A percentile compares a stretch with the other conserved stretches of the same genome.
Evolutionary conservation across 2,797 vertebrate genomes (phyloP).

Genomic region (Melanotaenia pygmaea): DNA sequence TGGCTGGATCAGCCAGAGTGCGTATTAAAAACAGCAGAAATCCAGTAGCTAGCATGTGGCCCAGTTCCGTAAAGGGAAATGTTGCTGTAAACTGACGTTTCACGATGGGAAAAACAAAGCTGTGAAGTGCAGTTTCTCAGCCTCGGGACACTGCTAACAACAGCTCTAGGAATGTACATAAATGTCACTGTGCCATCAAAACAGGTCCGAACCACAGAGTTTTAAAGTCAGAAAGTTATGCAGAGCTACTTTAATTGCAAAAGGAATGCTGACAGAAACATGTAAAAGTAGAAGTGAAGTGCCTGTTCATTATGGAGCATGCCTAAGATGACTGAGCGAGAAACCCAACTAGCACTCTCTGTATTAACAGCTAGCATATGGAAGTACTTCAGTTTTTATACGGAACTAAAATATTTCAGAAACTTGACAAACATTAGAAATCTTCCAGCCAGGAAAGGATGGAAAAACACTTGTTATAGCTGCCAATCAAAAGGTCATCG

Average conservation of each 20-base stretch:
- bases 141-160: neutral
- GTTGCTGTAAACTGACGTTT: too few species aligned
- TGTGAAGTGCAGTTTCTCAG: neutral
- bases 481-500: neutral
- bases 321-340: neutral
- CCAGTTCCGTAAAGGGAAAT: too few species aligned
- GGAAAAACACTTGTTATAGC: neutral
- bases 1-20: too few species aligned
- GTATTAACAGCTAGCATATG: neutral
- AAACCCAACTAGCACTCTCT: neutral
- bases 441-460: neutral
- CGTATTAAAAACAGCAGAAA: neutral
- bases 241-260: too few species aligned
- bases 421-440: neutral
- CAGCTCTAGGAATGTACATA: neutral
- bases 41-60: neutral
- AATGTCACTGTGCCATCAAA: neutral
- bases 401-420: neutral
- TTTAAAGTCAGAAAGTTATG: neutral
- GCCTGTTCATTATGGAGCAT: neutral
- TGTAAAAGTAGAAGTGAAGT: neutral
- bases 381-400: neutral
- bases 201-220: neutral
- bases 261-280: too few species aligned
- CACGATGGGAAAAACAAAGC: too few species aligned